These are phyloP conservation scores for Leuciscus waleckii DNA, from an alignment of 2,797 vertebrate species.

Conservation along the genomic window DNA sequence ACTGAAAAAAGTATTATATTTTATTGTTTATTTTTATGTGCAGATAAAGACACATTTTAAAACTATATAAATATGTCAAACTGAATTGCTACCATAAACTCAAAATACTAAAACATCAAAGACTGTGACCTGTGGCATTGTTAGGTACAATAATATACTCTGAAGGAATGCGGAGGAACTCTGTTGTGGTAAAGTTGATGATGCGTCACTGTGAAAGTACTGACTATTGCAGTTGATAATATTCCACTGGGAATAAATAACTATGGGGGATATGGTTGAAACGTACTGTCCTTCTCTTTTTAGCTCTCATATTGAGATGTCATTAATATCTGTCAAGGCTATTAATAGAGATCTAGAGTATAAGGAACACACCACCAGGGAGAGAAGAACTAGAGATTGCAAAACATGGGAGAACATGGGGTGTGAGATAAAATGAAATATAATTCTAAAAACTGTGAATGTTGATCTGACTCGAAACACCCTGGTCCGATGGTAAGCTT, in stretches of 20 bases:
- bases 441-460: constrained; percentile 10
- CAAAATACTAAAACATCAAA: not conserved
- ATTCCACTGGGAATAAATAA: not conserved
- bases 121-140: not conserved
- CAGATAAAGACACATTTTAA: not conserved
- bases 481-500: not conserved
- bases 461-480: not conserved
- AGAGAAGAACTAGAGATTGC: constrained; percentile 39
- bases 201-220: not conserved
- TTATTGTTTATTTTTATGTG: too few species aligned
- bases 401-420: constrained; percentile 43
- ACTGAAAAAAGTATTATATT: not conserved
- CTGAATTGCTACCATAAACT: not conserved
- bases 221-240: not conserved
- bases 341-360: constrained; percentile 74
- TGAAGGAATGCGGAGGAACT: not conserved
- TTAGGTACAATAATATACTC: constrained; percentile 9
- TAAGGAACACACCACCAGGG: constrained; percentile 68
- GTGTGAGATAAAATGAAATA: not conserved
- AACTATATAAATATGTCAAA: not conserved
- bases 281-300: constrained; percentile 65
- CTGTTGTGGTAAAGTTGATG: not conserved
- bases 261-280: constrained; percentile 53
- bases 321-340: constrained; percentile 76
- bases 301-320: constrained; percentile 65